Percentiles rank a stretch among this genome's conserved stretches.
Conservation (phyloP, 2,113 vertebrate genomes). For the Poeciliopsis prolifica region DNA sequence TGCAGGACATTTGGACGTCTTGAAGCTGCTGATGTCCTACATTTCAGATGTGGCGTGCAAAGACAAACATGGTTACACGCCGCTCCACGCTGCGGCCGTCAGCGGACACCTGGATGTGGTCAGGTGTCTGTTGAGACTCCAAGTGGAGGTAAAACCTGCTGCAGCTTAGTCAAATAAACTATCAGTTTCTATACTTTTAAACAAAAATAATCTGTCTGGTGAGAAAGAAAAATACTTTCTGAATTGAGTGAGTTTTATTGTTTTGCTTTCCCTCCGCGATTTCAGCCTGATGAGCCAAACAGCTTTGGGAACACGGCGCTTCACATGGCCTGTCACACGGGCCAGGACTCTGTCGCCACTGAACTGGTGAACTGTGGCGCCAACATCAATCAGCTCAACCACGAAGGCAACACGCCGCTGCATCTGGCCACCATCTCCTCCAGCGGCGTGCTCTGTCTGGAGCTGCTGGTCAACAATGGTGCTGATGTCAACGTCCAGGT, state of each 20-base stretch:
- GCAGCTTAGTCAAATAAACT: neutral
- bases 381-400: conserved; percentile 91
- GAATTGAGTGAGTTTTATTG: neutral
- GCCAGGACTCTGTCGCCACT: conserved; percentile 90
- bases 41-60: conserved; percentile 88
- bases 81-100: conserved; percentile 91
- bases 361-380: conserved; percentile 93
- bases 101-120: conserved; percentile 89
- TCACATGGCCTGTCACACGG: conserved; percentile 94
- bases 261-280: neutral
- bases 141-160: conserved; percentile 84
- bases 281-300: conserved; percentile 90
- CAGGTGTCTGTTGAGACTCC: conserved; percentile 87
- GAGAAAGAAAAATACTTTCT: neutral
- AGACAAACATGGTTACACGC: conserved; percentile 91
- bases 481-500: conserved; percentile 95
- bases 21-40: conserved; percentile 90
- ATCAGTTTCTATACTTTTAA: neutral
- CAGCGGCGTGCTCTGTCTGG: conserved; percentile 91
- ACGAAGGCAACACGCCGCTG: conserved; percentile 89
- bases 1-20: conserved; percentile 91
- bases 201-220: neutral
- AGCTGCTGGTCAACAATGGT: conserved; percentile 94
- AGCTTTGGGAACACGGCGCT: conserved; percentile 93
- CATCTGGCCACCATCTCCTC: conserved; percentile 94